Percentiles rank a stretch among this genome's conserved stretches.
Evolutionary conservation across 2,113 vertebrate genomes (phyloP).

Genomic region (Festucalex cinctus): DNA sequence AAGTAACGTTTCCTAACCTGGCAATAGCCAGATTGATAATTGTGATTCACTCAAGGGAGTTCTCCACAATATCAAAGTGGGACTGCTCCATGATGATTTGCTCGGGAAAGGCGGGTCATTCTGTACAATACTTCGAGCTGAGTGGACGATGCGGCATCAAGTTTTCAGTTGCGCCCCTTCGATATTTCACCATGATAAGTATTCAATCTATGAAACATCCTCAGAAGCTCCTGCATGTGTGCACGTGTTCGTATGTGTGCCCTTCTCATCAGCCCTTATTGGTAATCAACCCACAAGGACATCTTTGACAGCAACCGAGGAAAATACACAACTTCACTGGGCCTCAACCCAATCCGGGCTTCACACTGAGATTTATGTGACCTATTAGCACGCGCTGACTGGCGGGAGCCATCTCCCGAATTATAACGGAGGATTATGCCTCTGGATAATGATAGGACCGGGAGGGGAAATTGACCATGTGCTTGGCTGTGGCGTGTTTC

Average conservation of each 20-base stretch:
- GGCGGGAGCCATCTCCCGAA: conserved; percentile 72
- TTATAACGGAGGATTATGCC: conserved; percentile 68
- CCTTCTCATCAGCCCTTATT: conserved; percentile 62
- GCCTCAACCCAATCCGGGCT: conserved; percentile 60
- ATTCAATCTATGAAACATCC: conserved; percentile 62
- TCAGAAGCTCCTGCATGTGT: conserved; percentile 43
- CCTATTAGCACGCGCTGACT: conserved; percentile 70
- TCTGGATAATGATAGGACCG: conserved; percentile 57
- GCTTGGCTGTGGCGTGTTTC: conserved; percentile 52
- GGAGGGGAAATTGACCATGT: conserved; percentile 51
- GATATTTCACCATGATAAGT: conserved; percentile 54
- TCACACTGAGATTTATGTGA: conserved; percentile 65
- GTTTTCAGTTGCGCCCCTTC: conserved; percentile 31
- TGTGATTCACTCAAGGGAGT: too few species aligned
- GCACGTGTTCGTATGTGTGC: conserved; percentile 18
- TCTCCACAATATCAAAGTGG: too few species aligned
- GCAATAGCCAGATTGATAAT: too few species aligned
- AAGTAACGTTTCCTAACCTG: too few species aligned
- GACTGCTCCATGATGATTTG: too few species aligned
- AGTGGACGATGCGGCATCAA: too few species aligned
- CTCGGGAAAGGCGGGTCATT: too few species aligned
- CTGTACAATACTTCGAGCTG: too few species aligned
- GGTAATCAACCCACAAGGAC: conserved; percentile 61
- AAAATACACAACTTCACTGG: conserved; percentile 61
- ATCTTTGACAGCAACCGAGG: conserved; percentile 59